Evolutionary conservation across 1,140 invertebrate species (phyloP).

Genomic region (Caerostris darwini): DNA sequence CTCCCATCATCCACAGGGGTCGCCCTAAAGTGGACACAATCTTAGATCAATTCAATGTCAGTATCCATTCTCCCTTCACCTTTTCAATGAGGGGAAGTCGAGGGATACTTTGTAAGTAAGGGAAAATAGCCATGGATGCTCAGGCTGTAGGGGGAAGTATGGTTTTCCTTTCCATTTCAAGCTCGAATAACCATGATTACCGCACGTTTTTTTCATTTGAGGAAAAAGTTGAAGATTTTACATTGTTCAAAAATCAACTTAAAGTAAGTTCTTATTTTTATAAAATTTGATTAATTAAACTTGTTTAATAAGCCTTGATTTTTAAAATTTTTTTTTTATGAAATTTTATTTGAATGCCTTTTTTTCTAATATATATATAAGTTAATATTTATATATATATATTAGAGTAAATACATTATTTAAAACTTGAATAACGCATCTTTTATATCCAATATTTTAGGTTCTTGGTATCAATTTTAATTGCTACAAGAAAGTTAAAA

Average conservation of each 20-base stretch:
- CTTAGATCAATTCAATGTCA: slow-evolving; percentile 54
- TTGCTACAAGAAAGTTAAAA: no score
- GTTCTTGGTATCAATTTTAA: no score
- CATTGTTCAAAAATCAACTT: not conserved
- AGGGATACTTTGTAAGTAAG: slow-evolving; percentile 8
- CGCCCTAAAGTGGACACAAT: slow-evolving; percentile 59
- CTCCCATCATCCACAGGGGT: slow-evolving; percentile 42
- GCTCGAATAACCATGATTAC: not conserved
- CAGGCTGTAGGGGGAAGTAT: not conserved
- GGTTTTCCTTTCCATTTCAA: not conserved
- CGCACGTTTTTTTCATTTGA: not conserved
- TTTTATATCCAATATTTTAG: no score
- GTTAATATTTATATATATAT: no score
- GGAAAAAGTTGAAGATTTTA: not conserved
- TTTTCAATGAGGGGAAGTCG: slow-evolving; percentile 9
- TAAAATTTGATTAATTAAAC: not conserved
- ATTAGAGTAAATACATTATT: no score
- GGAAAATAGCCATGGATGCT: slow-evolving; percentile 11
- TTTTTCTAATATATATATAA: no score
- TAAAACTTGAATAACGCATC: no score
- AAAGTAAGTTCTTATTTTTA: not conserved
- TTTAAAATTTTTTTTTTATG: no score
- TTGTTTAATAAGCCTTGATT: no score
- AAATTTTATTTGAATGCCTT: no score
- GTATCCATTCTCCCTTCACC: slow-evolving; percentile 32